Evolutionary conservation across 2,113 vertebrate species (phyloP), one percentile per base, ranked within the genome.

Genomic region (Bubo blakistoni): DNA sequence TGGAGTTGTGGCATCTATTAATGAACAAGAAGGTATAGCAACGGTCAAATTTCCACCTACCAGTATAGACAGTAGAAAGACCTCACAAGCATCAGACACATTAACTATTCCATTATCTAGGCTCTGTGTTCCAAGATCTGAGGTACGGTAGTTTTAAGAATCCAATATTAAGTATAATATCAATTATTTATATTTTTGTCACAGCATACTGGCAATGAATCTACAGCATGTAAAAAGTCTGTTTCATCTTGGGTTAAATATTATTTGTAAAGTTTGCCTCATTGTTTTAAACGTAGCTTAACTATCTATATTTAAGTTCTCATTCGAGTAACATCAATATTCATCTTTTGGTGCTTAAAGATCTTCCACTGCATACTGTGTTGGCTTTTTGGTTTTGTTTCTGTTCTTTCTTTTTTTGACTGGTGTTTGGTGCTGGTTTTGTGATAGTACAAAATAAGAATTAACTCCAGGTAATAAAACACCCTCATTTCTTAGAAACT

Each of bases 21-120:
- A 99, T 82, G 99, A 99, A 72, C 99, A 99, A 98, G 99, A 99
- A 98, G 99, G 99, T 96, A 99, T 99, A 79, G 99, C 99, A 87
- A 99, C 99, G 13, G 99, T 99, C 94, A 99, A 98, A 98, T 99
- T 99, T 94, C 99, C 99, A 30, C 98, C 98, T 51, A 72, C 94
- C 88, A 93, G 72, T 96, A 98, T 98, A 86, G 99, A 99, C 96
- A 99, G 98, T 98, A 98, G 99, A 96, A 99, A 98, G 98, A 98
- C 98, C 36, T 99, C 99, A 92, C 99, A 99, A 98, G 98, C 99
- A 29, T 99, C 99, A 86, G 99, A 99, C 97, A 98, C 98, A 89
- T 93, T 99, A 97, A 99, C 99, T 67, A 98, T 99, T 94, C 99
- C 99, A 65, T 98, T 99, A 96, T 99, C 99, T 95, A 99, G 99